These are phyloP conservation scores for Anser cygnoides DNA, from an alignment of 2,113 vertebrate species.

Conservation along the genomic window DNA sequence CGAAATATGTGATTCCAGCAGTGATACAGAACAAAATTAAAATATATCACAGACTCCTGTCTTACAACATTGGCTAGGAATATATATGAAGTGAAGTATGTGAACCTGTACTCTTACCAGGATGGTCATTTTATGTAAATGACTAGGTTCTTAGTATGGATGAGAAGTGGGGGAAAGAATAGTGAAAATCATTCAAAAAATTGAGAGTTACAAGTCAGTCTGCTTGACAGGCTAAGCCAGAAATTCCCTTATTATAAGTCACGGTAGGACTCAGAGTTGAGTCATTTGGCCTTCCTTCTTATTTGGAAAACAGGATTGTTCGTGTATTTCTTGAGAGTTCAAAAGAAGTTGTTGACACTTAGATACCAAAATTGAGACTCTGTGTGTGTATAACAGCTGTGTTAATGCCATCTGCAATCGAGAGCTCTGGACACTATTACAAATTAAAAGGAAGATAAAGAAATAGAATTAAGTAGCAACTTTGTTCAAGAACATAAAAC, in stretches of 20 bases:
- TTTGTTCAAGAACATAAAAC: background rate
- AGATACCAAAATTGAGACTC: background rate
- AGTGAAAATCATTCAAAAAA: background rate
- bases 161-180: background rate
- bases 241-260: background rate
- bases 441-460: background rate
- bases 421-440: background rate
- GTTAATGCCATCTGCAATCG: background rate
- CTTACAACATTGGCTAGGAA: background rate
- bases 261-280: background rate
- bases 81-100: background rate
- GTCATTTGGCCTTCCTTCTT: background rate
- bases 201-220: background rate
- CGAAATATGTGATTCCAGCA: background rate
- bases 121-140: background rate
- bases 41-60: background rate
- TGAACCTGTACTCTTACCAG: background rate
- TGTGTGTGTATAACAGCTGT: accelerated
- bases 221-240: background rate
- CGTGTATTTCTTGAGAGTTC: background rate
- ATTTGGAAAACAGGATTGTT: background rate
- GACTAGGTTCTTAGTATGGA: background rate
- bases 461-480: background rate
- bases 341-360: background rate
- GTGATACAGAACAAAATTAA: background rate